phyloP scores from a whole-genome alignment of 2,113 vertebrate species.

The Erythrolamprus reginae region DNA sequence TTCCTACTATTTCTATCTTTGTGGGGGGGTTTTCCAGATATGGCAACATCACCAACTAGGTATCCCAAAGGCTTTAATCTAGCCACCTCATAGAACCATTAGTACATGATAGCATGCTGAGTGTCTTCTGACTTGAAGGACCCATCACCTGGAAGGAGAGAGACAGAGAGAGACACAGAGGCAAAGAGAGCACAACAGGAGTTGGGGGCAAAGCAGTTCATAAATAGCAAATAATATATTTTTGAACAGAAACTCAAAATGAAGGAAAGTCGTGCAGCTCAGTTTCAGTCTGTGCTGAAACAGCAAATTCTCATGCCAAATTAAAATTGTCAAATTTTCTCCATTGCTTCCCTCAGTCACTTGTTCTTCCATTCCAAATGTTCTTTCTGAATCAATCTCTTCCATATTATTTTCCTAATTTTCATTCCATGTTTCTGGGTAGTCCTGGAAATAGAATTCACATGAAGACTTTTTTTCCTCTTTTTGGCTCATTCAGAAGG shows the following conservation, averaged over 20 bases:
- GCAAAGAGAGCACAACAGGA: not conserved
- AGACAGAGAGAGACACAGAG: not conserved
- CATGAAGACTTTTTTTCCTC: not conserved
- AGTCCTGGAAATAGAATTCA: not conserved
- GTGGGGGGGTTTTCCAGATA: not conserved
- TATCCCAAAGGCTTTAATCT: not conserved
- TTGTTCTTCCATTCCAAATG: not conserved
- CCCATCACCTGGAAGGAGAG: not conserved
- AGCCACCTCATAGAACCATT: not conserved
- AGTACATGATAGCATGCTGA: not conserved
- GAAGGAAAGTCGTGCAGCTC: not conserved
- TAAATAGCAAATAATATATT: not conserved
- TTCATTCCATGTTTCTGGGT: not conserved
- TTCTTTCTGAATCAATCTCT: not conserved
- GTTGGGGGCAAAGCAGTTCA: not conserved
- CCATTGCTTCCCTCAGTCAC: not conserved
- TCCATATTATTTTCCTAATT: not conserved
- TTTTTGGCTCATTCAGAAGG: not conserved
- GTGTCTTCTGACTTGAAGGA: not conserved
- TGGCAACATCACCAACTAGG: not conserved
- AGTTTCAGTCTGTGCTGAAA: not conserved
- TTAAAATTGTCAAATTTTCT: not conserved
- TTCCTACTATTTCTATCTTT: not conserved
- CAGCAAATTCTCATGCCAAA: not conserved
- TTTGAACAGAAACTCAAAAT: not conserved